Base-by-base conservation (phyloP, 2,888 invertebrate genomes). In the Acrobasis consociella region DNA sequence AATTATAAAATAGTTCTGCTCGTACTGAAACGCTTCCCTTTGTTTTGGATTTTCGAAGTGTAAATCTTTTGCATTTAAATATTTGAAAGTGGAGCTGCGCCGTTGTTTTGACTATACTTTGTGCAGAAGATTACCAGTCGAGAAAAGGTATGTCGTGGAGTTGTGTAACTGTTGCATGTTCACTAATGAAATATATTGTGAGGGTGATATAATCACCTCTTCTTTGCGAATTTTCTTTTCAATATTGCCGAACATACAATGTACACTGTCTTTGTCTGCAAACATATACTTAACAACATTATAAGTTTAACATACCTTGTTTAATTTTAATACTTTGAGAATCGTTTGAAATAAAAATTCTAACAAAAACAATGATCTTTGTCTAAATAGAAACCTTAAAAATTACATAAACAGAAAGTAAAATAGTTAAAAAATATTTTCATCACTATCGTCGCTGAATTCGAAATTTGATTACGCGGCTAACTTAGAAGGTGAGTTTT, bases 11-110 rank as follows among this genome's bases (percentile, higher is more conserved):
- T 0, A 62, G 22, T 51, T 62, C 62, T 10, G 59, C 63, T 42
- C 58, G 50, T 38, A 64, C 39, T 37, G 60, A 9, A 5, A 64
- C 56, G 50, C 15, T 60, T 49, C 49, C 56, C 39, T 53, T 38
- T 10, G 16, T 64, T 60, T 64, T 64, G 56, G 60, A 42, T 16
- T 60, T 22, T 56, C 56, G 46, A 60, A 64, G 10, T 49, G 51
- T 49, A 22, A 64, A 56, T 15, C 59, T 37, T 58, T 64, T 64
- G 46, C 58, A 61, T 46, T 61, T 31, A 1, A 17, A 52, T 15
- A 61, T 60, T 22, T 56, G 46, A 37, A 61, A 61, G 17, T 61
- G 64, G 13, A 53, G 15, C n/a, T 53, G 49, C 9, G 52, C 58
- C 10, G 39, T 9, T 39, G 39, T 39, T 39, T 39, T 39, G 8